These are phyloP conservation scores for Apodemus speciosus DNA, from an alignment of 2,113 vertebrate genomes.

Conservation along the genomic window DNA sequence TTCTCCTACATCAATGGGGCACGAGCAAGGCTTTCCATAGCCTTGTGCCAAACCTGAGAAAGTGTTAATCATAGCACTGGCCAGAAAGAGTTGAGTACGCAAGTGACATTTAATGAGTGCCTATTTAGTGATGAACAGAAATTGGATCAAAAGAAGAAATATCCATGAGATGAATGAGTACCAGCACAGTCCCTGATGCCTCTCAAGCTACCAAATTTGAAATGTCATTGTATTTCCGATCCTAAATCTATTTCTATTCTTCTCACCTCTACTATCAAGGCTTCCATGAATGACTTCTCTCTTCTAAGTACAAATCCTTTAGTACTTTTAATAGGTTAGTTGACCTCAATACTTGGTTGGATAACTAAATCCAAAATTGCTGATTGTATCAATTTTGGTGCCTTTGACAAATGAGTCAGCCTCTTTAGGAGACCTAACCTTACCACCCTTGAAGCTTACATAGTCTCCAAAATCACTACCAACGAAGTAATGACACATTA, in stretches of 20 bases:
- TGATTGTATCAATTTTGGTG: conserved; percentile 12
- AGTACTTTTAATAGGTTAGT: background rate
- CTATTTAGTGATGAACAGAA: background rate
- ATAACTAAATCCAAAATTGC: conserved; percentile 26
- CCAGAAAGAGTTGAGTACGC: background rate
- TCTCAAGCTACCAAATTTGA: background rate
- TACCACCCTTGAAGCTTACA: conserved; percentile 27
- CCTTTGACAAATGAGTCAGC: conserved; percentile 60
- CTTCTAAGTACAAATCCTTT: background rate
- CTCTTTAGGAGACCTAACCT: conserved; percentile 9
- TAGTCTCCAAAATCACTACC: conserved; percentile 30
- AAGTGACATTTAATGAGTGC: background rate
- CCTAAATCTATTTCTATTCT: background rate
- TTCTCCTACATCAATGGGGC: rapidly evolving
- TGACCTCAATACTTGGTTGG: background rate
- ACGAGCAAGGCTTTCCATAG: background rate
- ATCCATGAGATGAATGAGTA: background rate
- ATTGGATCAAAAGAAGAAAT: background rate
- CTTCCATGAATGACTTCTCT: background rate
- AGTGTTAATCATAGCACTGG: background rate
- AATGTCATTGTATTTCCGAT: background rate
- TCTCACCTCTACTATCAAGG: background rate
- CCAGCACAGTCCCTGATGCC: background rate
- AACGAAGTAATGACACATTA: conserved; percentile 45
- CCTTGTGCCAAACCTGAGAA: background rate